Base-by-base conservation (phyloP, 2,113 vertebrate genomes). In the Myotis yumanensis region DNA sequence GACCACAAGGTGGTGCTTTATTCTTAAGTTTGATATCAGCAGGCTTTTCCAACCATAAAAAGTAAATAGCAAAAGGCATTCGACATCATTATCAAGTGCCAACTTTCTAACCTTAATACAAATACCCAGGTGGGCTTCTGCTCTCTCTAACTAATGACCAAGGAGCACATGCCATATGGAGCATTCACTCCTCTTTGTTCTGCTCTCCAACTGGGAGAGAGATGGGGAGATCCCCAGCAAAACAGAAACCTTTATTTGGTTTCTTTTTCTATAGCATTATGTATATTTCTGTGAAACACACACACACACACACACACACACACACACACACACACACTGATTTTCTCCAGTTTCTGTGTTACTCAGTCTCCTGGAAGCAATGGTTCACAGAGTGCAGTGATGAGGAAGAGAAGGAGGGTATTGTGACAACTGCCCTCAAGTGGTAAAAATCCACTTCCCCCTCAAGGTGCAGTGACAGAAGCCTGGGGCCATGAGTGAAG, bases 1-100 rank as follows among this genome's bases (percentile, higher is more conserved):
- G 7, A 95, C 98, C 98, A 98, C 97, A 96, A 98, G 98, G 97
- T 96, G 98, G 98, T 97, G 98, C 97, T 97, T 97, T 80, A 72
- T 97, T 95, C 97, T 93, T 90, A 89, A 91, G 35, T 97, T 97
- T 94, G 43, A 11, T 35, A 92, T 87, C 59, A 0, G 80, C 23
- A 96, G 43, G 6, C 35, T 86, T 91, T 30, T 81, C 72, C 69
- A n/a, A 52, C 69, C 59, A 43, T 68, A 68, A 57, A 32, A 82
- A 80, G 54, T 17, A n/a, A 25, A 35, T 1, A 75, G 81, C 46
- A 82, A 86, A 64, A 69, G 11, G 5, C 32, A 59, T 75, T 83
- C n/a, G 5, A 1, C 16, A n/a, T 43, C 17, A 51, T 32, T 71
- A 57, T 35, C 52, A 46, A 71, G 43, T 3, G 7, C 32, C 46